phyloP scores from a whole-genome alignment of 2,113 vertebrate genomes.

The western clawed frog (Xenopus tropicalis) region DNA sequence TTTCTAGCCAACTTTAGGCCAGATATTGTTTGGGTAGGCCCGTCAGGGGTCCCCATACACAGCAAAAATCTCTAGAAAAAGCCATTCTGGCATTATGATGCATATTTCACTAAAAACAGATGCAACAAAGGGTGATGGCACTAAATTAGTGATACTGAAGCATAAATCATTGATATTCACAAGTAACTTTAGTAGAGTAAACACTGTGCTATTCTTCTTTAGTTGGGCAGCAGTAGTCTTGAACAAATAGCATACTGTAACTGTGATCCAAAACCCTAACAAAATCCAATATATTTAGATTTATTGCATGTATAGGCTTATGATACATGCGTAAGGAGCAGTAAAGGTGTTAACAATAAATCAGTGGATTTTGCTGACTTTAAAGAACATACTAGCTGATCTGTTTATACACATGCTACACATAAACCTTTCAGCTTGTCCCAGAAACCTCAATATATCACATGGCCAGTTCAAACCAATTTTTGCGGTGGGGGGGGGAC shows the following conservation, averaged over 20 bases:
- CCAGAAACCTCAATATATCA: conserved; percentile 41
- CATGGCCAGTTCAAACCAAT: conserved; percentile 38
- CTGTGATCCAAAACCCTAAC: too few species aligned
- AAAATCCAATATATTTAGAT: conserved; percentile 3
- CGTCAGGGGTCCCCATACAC: too few species aligned
- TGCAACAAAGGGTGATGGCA: not conserved
- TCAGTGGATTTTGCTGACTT: conserved; percentile 34
- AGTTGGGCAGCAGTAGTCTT: not conserved
- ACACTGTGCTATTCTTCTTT: not conserved
- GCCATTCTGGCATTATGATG: too few species aligned
- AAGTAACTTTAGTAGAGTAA: not conserved
- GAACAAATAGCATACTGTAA: not conserved
- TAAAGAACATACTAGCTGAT: conserved; percentile 34
- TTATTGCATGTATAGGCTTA: not conserved
- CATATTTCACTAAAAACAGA: too few species aligned
- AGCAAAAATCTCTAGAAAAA: too few species aligned
- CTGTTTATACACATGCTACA: conserved; percentile 41
- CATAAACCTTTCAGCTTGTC: conserved; percentile 42
- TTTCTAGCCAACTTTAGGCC: too few species aligned
- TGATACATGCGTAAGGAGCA: not conserved
- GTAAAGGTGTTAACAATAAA: conserved; percentile 32
- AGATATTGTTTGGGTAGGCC: too few species aligned
- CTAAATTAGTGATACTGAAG: not conserved
- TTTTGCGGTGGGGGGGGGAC: too few species aligned
- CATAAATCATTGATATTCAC: not conserved